A percentile compares a stretch with the other conserved stretches of the same genome.
Conservation (phyloP, 2,113 vertebrate genomes). For the Centropus unirufus region DNA sequence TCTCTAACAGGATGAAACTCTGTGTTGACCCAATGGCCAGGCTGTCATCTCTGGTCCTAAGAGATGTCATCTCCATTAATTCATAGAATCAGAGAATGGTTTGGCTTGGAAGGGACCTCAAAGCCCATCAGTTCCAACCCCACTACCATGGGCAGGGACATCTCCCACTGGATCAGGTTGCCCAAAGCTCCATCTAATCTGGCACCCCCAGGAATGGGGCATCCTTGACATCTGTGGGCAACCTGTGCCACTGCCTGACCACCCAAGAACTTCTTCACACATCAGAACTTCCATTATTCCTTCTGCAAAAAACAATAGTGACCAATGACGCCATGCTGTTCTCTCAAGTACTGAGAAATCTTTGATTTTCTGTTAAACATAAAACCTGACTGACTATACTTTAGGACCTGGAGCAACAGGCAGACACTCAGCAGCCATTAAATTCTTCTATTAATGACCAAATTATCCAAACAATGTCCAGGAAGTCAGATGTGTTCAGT, state of each 20-base stretch:
- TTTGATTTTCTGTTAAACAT: background rate
- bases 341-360: background rate
- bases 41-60: background rate
- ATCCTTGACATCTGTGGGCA: too few species aligned
- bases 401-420: background rate
- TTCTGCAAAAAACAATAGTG: accelerated
- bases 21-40: background rate
- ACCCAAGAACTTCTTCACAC: too few species aligned
- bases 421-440: background rate
- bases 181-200: too few species aligned
- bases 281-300: background rate
- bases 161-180: too few species aligned
- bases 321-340: background rate
- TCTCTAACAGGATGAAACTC: background rate
- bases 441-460: background rate
- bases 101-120: too few species aligned
- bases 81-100: background rate
- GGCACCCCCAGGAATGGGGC: too few species aligned
- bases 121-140: too few species aligned
- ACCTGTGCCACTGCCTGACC: too few species aligned
- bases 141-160: too few species aligned
- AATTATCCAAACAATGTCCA: background rate
- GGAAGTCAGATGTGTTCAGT: background rate
- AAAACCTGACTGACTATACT: background rate
- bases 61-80: background rate